Base-by-base conservation (phyloP, 2,888 invertebrate genomes). In the Troides helena region DNA sequence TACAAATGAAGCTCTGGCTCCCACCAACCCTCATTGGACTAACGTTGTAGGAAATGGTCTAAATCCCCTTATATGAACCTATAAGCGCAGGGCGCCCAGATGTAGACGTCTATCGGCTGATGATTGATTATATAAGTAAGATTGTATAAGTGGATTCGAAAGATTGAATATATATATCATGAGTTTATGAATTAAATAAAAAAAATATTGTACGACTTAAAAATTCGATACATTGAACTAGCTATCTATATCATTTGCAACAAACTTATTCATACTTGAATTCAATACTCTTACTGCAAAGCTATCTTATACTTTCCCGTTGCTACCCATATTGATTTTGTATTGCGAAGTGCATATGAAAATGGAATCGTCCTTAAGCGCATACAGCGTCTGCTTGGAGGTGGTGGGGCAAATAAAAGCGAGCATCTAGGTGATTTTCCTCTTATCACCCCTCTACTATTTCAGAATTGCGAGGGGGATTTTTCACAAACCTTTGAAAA, bases 371-470 rank as follows among this genome's bases (percentile, higher is more conserved):
- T 59, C n/a, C 18, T 53, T 46, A 46, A 53, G n/a, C 17, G n/a
- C 17, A 61, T 53, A 63, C 39, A 68, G 8, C 53, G 60, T 65
- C 68, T 68, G 59, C 63, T 25, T n/a, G 36, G 10, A 62, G 53
- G 69, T 56, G 61, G 53, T 60, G 23, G 21, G 43, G 57, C 58
- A 62, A 36, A 69, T 65, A 65, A 61, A 69, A 65, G 43, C 17
- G 46, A 57, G 65, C 18, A 53, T 61, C 57, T 21, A 18, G 21
- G 61, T 65, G 65, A 69, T 69, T 69, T 69, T 69, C 62, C 46
- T 63, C 69, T 69, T 65, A 65, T 65, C 65, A 50, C 69, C 64
- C 39, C 57, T 64, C 18, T 62, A 43, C 69, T 58, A 57, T 57
- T 57, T 65, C 23, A 69, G 61, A 57, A 69, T 57, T 58, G 57